Base-by-base conservation (phyloP, 2,113 vertebrate genomes). In the Lates calcarifer region DNA sequence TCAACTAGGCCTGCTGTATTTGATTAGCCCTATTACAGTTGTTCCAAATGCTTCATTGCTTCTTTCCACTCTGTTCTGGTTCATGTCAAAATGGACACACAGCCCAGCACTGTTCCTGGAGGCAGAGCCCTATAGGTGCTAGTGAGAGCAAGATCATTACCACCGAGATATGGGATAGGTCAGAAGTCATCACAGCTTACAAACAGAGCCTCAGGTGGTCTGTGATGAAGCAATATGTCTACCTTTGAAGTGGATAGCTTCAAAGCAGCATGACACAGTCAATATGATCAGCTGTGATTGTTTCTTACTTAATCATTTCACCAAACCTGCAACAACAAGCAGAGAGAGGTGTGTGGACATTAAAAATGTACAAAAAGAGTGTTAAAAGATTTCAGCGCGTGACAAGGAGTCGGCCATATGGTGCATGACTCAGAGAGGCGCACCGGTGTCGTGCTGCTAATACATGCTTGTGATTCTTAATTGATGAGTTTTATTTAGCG, bases 401-500 rank as follows among this genome's bases (percentile, higher is more conserved):
- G 57, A 33, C 28, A 3, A 35, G 24, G 29, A 39, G 37, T 17
- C 0, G 24, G 13, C 33, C 74, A 63, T 13, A 26, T 15, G 31
- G 61, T 56, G 68, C 61, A 58, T 64, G 77, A 81, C 37, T 87
- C 79, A 77, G 22, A 73, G 55, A 66, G 58, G 70, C 53, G 82
- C 31, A 33, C 4, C n/a, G 9, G 43, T 17, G 65, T 61, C 24
- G 18, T 66, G 70, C 43, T 51, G 53, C 60, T 26, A 33, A 63
- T 12, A 20, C n/a, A 1, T 3, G 51, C 66, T 70, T 4, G 11
- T 53, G 51, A 62, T 70, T 75, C 55, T 35, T 71, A 56, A 76
- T 37, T 76, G 37, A 61, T 68, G 57, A 79, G 31, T 77, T 81
- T 67, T 49, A 71, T 65, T 15, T 14, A 28, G 53, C 63, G 45